Evolutionary conservation across 2,888 invertebrate genomes (phyloP), one percentile per base, ranked within the genome.

Genomic region (Polietes domitor): DNA sequence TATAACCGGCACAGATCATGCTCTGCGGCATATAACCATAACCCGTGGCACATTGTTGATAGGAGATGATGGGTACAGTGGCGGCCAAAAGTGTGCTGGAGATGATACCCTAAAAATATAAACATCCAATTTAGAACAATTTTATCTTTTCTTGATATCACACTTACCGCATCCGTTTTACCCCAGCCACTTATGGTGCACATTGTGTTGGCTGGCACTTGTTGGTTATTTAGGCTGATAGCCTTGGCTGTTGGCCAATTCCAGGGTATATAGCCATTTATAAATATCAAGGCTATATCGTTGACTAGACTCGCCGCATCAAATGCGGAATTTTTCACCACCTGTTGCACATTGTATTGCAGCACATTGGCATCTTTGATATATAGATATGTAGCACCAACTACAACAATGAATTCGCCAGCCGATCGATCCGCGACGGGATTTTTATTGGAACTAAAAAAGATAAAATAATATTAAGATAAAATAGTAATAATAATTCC

Each of bases 171-270:
- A 17, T 74, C 79, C 41, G 82, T 83, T 47, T 83, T 86, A 1
- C 91, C 91, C 89, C 90, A 91, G 26, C 91, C 91, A 19, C 88
- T 89, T 10, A 91, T 87, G 1, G n/a, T 17, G 55, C 91, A 91
- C 1, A 3, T 2, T 0, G 80, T 86, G 0, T 70, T 81, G 0
- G 63, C 68, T 0, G 37, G 0, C 47, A 88, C 7, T 0, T 53
- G 0, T 2, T 6, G 12, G 0, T 24, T 70, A 55, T 85, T 86
- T 0, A 91, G 71, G 1, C 85, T 15, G 78, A 91, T 79, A 0
- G 89, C 77, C 7, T 32, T 68, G 0, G 88, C 87, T 0, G 79
- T 82, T 0, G 80, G 26, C 63, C 86, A 84, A 24, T 77, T 75
- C 82, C 82, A 85, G 5, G 89, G 89, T 37, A 91, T 87, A 1